Evolutionary conservation across 2,888 invertebrate genomes (phyloP).

Genomic region (Ceratothoa steindachneri): DNA sequence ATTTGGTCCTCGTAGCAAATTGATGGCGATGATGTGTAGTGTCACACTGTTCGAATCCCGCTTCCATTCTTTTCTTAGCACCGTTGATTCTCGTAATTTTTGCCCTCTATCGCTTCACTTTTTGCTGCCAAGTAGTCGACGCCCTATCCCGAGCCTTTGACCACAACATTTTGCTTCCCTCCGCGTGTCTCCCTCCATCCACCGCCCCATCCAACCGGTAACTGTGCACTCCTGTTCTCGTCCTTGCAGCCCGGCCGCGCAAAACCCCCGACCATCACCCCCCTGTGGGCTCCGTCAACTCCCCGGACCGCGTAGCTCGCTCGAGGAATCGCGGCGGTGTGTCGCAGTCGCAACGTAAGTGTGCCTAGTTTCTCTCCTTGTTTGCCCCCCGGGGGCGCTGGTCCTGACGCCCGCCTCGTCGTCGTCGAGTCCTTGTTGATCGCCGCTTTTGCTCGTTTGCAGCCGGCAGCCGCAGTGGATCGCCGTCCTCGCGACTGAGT

Average conservation of each 20-base stretch:
- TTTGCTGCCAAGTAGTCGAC: no score
- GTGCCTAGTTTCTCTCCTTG: neutral
- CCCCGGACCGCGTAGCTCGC: slow-evolving; percentile 39
- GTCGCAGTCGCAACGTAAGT: slow-evolving; percentile 46
- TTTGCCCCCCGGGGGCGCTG: neutral
- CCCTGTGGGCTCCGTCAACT: slow-evolving; percentile 39
- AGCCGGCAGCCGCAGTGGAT: slow-evolving; percentile 90
- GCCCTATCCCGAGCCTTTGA: no score
- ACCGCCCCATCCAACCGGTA: no score
- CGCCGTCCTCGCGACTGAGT: slow-evolving; percentile 79
- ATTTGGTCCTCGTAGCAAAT: no score
- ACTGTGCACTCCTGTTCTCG: no score
- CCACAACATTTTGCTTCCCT: no score
- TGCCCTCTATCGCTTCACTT: no score
- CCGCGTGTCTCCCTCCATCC: no score
- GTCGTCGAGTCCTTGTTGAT: neutral
- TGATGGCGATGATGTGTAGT: no score
- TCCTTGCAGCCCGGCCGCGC: slow-evolving; percentile 43
- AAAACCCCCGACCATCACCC: slow-evolving; percentile 43
- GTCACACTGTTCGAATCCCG: no score
- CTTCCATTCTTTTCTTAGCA: no score
- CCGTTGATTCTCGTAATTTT: no score
- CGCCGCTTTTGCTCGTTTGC: slow-evolving; percentile 41
- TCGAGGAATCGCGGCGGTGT: slow-evolving; percentile 42
- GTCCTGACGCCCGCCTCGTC: neutral